Conservation (phyloP, 37 sponge, comb jelly and placozoan species). For the Agelas oroides region DNA sequence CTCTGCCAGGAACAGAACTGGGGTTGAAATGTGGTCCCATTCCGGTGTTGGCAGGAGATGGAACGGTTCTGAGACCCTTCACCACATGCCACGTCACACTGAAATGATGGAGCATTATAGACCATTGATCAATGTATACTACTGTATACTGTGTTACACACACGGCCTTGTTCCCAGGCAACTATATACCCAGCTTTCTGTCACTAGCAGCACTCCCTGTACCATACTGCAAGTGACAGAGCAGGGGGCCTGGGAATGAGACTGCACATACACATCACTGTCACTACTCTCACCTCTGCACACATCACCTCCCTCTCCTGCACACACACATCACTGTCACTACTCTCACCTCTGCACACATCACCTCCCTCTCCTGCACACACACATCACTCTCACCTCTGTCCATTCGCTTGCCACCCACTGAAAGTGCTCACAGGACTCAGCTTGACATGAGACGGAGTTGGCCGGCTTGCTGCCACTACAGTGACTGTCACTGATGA, state of each 20-base stretch:
- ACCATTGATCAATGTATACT: no score
- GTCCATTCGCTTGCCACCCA: slow-evolving; percentile 45
- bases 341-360: no score
- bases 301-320: no score
- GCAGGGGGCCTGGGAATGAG: no score
- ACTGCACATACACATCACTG: no score
- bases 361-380: no score
- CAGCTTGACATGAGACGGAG: background rate
- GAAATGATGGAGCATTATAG: background rate
- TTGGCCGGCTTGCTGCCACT: background rate
- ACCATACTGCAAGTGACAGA: no score
- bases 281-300: no score
- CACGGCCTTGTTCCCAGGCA: no score
- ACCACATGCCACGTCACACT: slow-evolving; percentile 13
- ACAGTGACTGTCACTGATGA: slow-evolving; percentile 1
- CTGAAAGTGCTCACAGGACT: slow-evolving; percentile 32
- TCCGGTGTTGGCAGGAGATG: slow-evolving; percentile 32
- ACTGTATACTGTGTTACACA: no score
- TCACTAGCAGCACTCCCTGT: no score
- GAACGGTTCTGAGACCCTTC: slow-evolving; percentile 45
- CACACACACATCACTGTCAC: background rate
- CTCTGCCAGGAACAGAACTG: slow-evolving; percentile 23
- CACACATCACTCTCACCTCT: slow-evolving; percentile 55
- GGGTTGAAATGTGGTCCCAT: slow-evolving; percentile 23
- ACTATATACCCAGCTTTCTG: no score